phyloP scores from a whole-genome alignment of 1,140 invertebrate genomes.

The Lepidurus couesii region DNA sequence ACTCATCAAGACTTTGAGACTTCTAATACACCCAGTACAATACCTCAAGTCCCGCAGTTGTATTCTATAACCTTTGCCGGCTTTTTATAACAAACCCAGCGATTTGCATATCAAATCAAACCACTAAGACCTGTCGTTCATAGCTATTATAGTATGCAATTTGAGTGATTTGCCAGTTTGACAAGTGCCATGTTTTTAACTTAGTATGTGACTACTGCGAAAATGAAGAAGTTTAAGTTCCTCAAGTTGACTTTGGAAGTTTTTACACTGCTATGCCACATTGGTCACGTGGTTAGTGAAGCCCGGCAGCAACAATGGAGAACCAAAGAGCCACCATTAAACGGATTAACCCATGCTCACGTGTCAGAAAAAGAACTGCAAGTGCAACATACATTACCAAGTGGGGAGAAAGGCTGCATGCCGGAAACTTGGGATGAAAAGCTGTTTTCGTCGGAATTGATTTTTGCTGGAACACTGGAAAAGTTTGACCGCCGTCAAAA shows the following conservation, averaged over 20 bases:
- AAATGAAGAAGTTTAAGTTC: neutral
- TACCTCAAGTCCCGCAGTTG: neutral
- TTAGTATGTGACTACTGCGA: neutral
- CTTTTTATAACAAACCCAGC: too few relatives aligned
- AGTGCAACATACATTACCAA: neutral
- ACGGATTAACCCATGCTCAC: neutral
- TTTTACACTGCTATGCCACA: neutral
- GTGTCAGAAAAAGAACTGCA: neutral
- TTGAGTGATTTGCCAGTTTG: neutral
- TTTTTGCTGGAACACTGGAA: conserved; percentile 14
- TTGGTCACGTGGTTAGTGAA: neutral
- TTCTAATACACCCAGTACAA: neutral
- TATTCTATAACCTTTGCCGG: too few relatives aligned
- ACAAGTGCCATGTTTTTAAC: neutral
- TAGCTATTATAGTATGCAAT: neutral
- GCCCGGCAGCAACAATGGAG: neutral
- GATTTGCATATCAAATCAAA: too few relatives aligned
- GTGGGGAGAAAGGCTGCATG: neutral
- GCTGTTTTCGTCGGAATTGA: neutral
- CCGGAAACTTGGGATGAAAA: neutral
- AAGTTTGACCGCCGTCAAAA: neutral
- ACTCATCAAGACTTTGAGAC: neutral
- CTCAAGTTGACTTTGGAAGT: neutral
- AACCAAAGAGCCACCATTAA: neutral
- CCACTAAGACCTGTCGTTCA: neutral